These are phyloP conservation scores for Drosophila helvetica DNA, from an alignment of 2,888 invertebrate genomes.

Conservation along the genomic window DNA sequence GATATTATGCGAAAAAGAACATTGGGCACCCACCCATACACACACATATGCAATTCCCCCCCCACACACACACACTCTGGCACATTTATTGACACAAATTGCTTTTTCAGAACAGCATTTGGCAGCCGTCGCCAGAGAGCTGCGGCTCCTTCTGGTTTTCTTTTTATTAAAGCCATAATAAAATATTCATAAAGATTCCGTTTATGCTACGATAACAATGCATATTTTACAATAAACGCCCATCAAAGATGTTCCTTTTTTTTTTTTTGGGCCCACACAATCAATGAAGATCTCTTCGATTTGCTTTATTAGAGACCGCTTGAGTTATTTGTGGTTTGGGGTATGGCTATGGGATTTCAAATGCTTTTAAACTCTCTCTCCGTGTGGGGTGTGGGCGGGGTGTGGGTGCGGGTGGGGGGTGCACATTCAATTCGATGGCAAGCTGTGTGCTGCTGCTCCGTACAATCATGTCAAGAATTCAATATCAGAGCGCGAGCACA, in stretches of 20 bases:
- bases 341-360: neutral
- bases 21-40: constrained; percentile 20
- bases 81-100: constrained; percentile 80
- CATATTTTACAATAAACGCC: constrained; percentile 59
- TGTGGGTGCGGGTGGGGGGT: neutral
- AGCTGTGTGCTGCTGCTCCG: constrained; percentile 59
- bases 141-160: constrained; percentile 14
- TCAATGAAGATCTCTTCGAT: constrained; percentile 22
- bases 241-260: constrained; percentile 41
- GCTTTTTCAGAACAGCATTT: constrained; percentile 62
- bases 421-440: constrained; percentile 51
- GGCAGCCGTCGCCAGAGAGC: constrained; percentile 26
- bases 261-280: constrained; percentile 1
- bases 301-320: constrained; percentile 48
- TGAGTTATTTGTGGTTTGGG: constrained; percentile 45
- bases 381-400: neutral
- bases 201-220: constrained; percentile 56
- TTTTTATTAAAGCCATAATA: constrained; percentile 74
- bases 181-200: constrained; percentile 80
- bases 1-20: constrained; percentile 38
- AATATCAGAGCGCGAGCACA: constrained; percentile 73
- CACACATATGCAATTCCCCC: constrained; percentile 42
- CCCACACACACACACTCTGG: constrained; percentile 26
- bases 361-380: constrained; percentile 9
- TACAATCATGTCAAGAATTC: constrained; percentile 79